Evolutionary conservation across 2,113 vertebrate species (phyloP), one percentile per base, ranked within the genome.

Genomic region (Hylia prasina): DNA sequence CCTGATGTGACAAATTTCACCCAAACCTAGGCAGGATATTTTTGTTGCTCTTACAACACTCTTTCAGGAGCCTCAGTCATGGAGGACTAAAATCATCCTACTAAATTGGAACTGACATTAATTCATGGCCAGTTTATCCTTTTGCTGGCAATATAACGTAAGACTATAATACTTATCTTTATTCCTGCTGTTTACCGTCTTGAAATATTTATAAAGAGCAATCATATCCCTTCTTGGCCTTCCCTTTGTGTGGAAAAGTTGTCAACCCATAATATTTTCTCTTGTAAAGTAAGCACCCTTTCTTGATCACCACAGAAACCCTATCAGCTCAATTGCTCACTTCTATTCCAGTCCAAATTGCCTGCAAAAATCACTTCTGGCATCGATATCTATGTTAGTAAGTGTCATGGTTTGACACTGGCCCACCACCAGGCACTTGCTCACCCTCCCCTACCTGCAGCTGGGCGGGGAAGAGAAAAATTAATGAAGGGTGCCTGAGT

Each of bases 391-490:
- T 21, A 6, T 17, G 6, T 60, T 65, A 89, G n/a, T 15, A 57
- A 68, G 17, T 57, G 50, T 35, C 16, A 13, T 45, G 42, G n/a
- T 47, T 57, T 27, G 51, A 44, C 39, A 11, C 17, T 57, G 42
- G 22, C 48, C 24, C 37, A 35, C 8, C 0, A 2, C 42, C 40
- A 47, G 42, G 17, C 28, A 39, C 39, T 24, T 0, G 1, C 20
- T 65, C 77, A 45, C 10, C 8, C 42, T 39, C 17, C 17, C 42
- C 22, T 39, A 35, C 60, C 28, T 8, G 16, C 22, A 57, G n/a
- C 27, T 31, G 22, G 28, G 40, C 17, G 51, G 11, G 56, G 17
- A 42, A 57, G 17, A 68, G 22, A 56, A 80, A 66, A 66, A 66
- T 5, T 37, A 45, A 80, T 1, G 1, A 45, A 47, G 28, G 28